Evolutionary conservation across 2,888 invertebrate genomes (phyloP).

Genomic region (Sericinus montela): DNA sequence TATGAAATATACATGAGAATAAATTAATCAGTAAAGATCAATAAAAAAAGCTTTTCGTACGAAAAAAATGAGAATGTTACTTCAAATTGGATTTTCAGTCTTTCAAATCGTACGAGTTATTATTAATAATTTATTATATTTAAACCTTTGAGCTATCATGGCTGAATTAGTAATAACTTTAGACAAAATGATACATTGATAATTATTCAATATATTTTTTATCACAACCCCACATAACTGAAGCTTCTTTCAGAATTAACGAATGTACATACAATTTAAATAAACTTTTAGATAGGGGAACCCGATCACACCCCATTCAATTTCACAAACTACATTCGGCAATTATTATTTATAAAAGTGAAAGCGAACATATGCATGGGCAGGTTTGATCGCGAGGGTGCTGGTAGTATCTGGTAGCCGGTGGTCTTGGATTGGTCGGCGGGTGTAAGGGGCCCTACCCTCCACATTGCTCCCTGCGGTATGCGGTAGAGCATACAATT

Average conservation of each 20-base stretch:
- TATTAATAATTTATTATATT: too few relatives aligned
- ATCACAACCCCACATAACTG: slow-evolving; percentile 2
- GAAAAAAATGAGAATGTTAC: too few relatives aligned
- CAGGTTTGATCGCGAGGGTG: slow-evolving; percentile 51
- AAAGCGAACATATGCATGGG: slow-evolving; percentile 70
- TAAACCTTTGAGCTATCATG: too few relatives aligned
- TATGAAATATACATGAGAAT: too few relatives aligned
- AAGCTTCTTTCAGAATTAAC: neutral
- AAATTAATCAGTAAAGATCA: too few relatives aligned
- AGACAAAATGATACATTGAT: too few relatives aligned
- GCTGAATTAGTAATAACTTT: too few relatives aligned
- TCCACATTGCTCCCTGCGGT: slow-evolving; percentile 34
- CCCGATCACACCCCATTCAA: slow-evolving; percentile 48
- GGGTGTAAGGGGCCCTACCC: slow-evolving; percentile 53
- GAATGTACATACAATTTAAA: slow-evolving; percentile 13
- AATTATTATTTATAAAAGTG: slow-evolving; percentile 71
- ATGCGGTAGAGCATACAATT: slow-evolving; percentile 27
- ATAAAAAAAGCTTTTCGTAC: too few relatives aligned
- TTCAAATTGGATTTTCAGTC: too few relatives aligned
- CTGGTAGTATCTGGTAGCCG: slow-evolving; percentile 36
- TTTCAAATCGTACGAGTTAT: too few relatives aligned
- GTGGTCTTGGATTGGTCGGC: slow-evolving; percentile 61
- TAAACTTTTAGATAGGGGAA: slow-evolving; percentile 4
- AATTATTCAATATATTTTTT: neutral
- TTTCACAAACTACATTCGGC: slow-evolving; percentile 47